A percentile compares a stretch with the other conserved stretches of the same genome.
These are phyloP conservation scores for Tyto alba DNA, from an alignment of 2,113 vertebrate species.

Conservation along the genomic window DNA sequence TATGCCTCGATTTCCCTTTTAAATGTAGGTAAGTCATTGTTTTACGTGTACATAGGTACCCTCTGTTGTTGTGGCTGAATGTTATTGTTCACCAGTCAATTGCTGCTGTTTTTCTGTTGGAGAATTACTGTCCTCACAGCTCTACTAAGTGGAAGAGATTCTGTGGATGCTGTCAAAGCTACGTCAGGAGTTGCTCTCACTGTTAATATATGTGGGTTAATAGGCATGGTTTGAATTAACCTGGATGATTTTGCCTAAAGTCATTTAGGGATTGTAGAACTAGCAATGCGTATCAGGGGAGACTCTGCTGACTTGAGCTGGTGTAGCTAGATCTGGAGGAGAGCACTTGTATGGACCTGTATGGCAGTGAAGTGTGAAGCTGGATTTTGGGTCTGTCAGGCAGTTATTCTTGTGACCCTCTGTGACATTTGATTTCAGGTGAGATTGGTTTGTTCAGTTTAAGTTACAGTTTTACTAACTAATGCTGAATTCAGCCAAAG, in stretches of 20 bases:
- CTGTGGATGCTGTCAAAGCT: background rate
- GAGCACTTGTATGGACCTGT: background rate
- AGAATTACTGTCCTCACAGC: background rate
- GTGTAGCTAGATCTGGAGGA: background rate
- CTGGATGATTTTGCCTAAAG: background rate
- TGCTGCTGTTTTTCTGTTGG: background rate
- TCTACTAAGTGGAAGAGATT: background rate
- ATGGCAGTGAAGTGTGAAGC: background rate
- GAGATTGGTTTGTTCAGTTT: background rate
- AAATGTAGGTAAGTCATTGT: background rate
- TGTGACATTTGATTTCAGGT: background rate
- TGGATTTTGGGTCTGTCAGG: background rate
- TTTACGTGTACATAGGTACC: background rate
- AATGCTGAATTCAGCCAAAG: background rate
- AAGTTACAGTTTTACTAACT: background rate
- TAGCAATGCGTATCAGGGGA: background rate
- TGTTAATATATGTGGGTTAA: background rate
- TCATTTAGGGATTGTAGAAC: background rate
- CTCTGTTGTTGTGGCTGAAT: background rate
- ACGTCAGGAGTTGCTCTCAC: background rate
- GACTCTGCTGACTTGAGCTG: background rate
- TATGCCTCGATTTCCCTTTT: background rate
- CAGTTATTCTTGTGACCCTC: background rate
- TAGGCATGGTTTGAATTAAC: background rate
- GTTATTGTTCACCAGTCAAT: background rate